phyloP scores from a whole-genome alignment of 1,140 invertebrate species.

The Thaumatotibia leucotreta region DNA sequence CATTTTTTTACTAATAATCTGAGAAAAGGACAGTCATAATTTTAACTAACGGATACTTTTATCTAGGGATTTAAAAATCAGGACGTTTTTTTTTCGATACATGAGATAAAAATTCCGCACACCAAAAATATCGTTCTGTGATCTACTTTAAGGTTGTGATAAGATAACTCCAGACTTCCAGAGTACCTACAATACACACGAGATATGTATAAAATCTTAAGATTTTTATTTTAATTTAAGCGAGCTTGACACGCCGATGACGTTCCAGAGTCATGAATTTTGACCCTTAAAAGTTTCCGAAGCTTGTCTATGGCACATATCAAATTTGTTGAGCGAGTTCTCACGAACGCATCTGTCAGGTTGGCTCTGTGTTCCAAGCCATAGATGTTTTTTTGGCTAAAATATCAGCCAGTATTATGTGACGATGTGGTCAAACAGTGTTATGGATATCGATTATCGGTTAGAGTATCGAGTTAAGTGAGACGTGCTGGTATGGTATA shows the following conservation, averaged over 20 bases:
- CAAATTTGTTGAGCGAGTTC: constrained; percentile 49
- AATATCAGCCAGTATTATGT: constrained; percentile 8
- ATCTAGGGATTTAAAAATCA: no score
- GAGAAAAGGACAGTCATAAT: no score
- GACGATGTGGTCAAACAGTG: constrained; percentile 13
- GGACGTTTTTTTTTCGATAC: no score
- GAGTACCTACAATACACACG: no score
- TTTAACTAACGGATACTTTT: no score
- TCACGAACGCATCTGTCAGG: constrained; percentile 49
- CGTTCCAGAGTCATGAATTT: not conserved
- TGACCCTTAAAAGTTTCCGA: constrained; percentile 40
- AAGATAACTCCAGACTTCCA: no score
- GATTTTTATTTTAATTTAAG: not conserved
- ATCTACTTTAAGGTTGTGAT: no score
- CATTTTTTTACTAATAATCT: no score
- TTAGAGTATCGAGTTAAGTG: constrained; percentile 3
- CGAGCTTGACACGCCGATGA: not conserved
- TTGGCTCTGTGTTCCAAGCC: constrained; percentile 39
- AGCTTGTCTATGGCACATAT: constrained; percentile 50
- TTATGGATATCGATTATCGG: constrained; percentile 12
- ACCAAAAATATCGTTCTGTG: no score
- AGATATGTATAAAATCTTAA: not conserved
- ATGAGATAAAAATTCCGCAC: no score
- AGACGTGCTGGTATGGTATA: not conserved
- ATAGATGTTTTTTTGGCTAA: constrained; percentile 27